These are phyloP conservation scores for Dromaius novaehollandiae DNA, from an alignment of 2,113 vertebrate species.

Conservation along the genomic window DNA sequence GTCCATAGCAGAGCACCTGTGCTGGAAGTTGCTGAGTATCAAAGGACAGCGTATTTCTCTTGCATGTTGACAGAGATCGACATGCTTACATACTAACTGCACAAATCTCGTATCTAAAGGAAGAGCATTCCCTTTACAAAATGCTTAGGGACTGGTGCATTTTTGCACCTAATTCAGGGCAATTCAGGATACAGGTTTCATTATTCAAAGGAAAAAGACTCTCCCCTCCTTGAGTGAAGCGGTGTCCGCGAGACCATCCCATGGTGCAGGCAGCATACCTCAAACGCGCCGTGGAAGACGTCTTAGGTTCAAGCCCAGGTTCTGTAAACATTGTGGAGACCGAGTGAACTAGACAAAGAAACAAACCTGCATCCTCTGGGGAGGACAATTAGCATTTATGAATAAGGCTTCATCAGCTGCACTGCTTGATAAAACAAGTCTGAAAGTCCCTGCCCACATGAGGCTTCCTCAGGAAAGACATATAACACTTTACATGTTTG, in stretches of 20 bases:
- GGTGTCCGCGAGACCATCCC: neutral
- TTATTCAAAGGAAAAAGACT: neutral
- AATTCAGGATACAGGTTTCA: neutral
- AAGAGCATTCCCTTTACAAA: neutral
- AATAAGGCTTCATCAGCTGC: neutral
- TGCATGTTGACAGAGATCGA: neutral
- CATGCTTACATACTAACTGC: neutral
- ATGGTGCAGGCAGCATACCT: neutral
- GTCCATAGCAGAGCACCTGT: neutral
- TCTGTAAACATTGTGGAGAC: slow-evolving; percentile 17
- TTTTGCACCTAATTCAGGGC: neutral
- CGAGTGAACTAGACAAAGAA: neutral
- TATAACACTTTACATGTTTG: neutral
- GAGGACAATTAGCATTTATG: neutral
- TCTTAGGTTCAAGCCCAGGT: neutral
- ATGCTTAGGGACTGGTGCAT: neutral
- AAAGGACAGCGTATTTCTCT: neutral
- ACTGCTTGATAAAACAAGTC: neutral
- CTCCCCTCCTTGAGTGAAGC: neutral
- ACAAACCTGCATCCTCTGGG: neutral
- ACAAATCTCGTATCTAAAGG: neutral
- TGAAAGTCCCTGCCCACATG: neutral
- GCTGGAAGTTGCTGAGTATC: neutral
- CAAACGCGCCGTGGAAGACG: neutral
- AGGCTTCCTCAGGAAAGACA: neutral